Conservation (phyloP, 1,140 invertebrate species). For the Charaxes varanes region DNA sequence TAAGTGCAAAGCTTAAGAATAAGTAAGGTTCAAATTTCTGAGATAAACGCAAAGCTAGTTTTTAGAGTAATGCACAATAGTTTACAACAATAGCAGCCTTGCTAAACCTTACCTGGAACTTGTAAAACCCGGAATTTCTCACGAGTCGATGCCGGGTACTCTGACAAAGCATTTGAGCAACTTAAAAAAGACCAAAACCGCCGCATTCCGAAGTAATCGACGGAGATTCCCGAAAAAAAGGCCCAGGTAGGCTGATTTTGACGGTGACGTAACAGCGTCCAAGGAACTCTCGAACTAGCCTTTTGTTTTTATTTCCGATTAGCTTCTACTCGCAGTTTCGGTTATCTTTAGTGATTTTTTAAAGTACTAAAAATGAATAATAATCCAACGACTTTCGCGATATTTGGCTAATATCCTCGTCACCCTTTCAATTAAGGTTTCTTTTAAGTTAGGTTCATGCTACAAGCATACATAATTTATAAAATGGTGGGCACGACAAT, state of each 20-base stretch:
- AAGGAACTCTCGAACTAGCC: conserved; percentile 7
- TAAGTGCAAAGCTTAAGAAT: too few species aligned
- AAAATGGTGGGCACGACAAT: too few species aligned
- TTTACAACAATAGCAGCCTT: conserved; percentile 12
- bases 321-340: too few species aligned
- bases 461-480: too few species aligned
- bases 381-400: too few species aligned
- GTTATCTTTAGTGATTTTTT: conserved; percentile 4
- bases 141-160: conserved; percentile 10
- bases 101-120: conserved; percentile 30
- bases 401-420: too few species aligned
- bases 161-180: conserved; percentile 13
- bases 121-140: conserved; percentile 24
- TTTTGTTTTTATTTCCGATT: conserved; percentile 10
- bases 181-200: conserved; percentile 19
- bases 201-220: conserved; percentile 32
- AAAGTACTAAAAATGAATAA: too few species aligned
- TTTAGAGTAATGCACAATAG: conserved; percentile 1
- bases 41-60: too few species aligned
- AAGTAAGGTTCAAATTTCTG: too few species aligned
- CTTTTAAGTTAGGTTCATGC: too few species aligned
- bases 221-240: conserved; percentile 36
- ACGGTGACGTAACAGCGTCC: conserved; percentile 25
- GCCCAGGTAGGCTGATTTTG: conserved; percentile 24
- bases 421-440: too few species aligned